These are phyloP conservation scores for Pseudocheirus occidentalis DNA, from an alignment of 2,797 vertebrate genomes.

Conservation along the genomic window DNA sequence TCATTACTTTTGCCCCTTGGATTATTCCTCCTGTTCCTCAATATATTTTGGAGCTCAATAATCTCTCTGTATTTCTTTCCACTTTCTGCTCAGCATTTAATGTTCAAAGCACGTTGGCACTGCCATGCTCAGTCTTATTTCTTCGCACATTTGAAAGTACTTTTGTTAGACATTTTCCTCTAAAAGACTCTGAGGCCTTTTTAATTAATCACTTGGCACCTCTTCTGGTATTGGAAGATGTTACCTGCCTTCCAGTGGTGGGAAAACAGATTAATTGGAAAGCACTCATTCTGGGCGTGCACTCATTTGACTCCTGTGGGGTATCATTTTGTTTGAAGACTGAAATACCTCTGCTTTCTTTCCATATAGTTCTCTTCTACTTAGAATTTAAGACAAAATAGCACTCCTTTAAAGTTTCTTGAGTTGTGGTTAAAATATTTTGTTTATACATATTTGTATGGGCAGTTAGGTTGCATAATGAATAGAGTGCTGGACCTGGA, in stretches of 20 bases:
- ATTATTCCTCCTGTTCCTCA: background rate
- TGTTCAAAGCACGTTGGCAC: background rate
- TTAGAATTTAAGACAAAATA: slow-evolving; percentile 41
- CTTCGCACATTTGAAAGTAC: slow-evolving; percentile 7
- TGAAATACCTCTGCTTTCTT: slow-evolving; percentile 66
- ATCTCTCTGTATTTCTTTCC: background rate
- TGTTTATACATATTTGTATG: background rate
- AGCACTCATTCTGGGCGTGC: background rate
- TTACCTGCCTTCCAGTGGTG: slow-evolving; percentile 6
- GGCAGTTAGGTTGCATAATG: background rate
- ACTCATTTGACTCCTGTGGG: slow-evolving; percentile 31
- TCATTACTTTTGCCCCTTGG: background rate
- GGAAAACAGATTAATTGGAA: slow-evolving; percentile 50
- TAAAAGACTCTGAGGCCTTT: slow-evolving; percentile 36
- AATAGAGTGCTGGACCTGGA: background rate
- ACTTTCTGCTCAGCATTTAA: slow-evolving; percentile 16
- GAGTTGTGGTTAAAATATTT: slow-evolving; percentile 69
- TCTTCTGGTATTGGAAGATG: slow-evolving; percentile 58
- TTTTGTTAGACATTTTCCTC: slow-evolving; percentile 37
- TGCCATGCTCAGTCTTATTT: background rate
- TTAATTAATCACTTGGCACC: slow-evolving; percentile 46
- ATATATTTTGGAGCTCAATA: background rate
- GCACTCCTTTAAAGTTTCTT: slow-evolving; percentile 44
- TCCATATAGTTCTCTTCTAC: slow-evolving; percentile 46
- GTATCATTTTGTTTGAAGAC: slow-evolving; percentile 64